Evolutionary conservation across 2,113 vertebrate genomes (phyloP), one percentile per base, ranked within the genome.

Genomic region (Pangasianodon hypophthalmus): DNA sequence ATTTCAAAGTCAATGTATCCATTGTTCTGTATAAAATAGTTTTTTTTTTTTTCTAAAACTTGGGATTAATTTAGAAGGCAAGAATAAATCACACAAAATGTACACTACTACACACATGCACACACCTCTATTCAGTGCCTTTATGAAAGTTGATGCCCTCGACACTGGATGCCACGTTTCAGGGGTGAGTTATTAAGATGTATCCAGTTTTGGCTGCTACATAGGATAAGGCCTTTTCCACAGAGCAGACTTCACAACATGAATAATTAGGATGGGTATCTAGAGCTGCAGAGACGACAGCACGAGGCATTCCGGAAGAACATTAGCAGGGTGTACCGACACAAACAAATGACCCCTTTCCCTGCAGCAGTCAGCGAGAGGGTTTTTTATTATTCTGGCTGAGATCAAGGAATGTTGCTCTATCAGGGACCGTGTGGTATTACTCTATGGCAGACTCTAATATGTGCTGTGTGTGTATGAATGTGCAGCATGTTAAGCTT

Each of bases 241-340:
- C 60, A 64, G 91, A 89, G 93, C 85, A 90, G 91, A 92, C 89
- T 95, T 95, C 93, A 93, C 88, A 92, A 91, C 91, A 93, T 94
- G 93, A 96, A 95, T 96, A 96, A 95, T 96, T 95, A 94, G 92
- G 92, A 94, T 92, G 92, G 92, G 92, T 94, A 91, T 92, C 71
- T 69, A 84, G 91, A 87, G 89, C 93, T 89, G 93, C 90, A 88
- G 88, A 85, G 91, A 88, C 54, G 50, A 75, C 56, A 44, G 87
- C 54, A 89, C 85, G 89, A 88, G 50, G 91, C 92, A 90, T 94
- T 92, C 94, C 93, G 93, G 92, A 95, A 93, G 93, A 89, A 90
- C 93, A 95, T 95, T 95, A 95, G 94, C 92, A 87, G 91, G 90
- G 89, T 93, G 92, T 93, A 88, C 84, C 91, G 94, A 95, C 95